A percentile compares a stretch with the other conserved stretches of the same genome.
Evolutionary conservation across 2,888 invertebrate genomes (phyloP).

Genomic region (Drosophila birchii): DNA sequence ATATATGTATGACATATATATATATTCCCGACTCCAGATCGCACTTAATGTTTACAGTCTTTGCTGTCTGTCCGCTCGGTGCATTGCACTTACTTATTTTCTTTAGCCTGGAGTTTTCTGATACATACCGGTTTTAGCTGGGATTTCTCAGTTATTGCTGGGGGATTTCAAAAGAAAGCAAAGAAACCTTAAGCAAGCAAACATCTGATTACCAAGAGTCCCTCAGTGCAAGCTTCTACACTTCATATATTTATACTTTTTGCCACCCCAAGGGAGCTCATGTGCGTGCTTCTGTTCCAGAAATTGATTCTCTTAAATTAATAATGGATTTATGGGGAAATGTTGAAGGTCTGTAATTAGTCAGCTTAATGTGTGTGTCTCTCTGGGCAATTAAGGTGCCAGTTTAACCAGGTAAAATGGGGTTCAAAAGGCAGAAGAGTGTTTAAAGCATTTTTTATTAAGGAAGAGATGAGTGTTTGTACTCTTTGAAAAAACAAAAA

Average conservation of each 20-base stretch:
- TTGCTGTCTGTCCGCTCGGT: conserved; percentile 30
- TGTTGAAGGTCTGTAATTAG: conserved; percentile 8
- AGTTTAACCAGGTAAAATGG: not conserved
- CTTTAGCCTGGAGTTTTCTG: conserved; percentile 46
- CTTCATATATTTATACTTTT: conserved; percentile 1
- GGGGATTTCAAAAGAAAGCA: conserved; percentile 19
- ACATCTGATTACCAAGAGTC: conserved; percentile 39
- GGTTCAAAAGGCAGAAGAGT: not conserved
- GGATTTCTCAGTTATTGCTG: conserved; percentile 32
- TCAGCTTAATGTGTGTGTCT: not conserved
- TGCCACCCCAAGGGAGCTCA: not conserved
- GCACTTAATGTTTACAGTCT: conserved; percentile 33
- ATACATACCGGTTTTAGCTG: conserved; percentile 55
- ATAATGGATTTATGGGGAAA: conserved; percentile 24
- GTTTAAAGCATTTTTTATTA: not conserved
- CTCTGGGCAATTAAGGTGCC: not conserved
- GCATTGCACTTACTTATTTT: conserved; percentile 58
- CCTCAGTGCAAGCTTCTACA: not conserved
- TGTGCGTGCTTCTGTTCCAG: conserved; percentile 9
- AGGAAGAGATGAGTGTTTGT: not conserved
- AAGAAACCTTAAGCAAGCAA: conserved; percentile 30
- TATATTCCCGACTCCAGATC: conserved; percentile 23
- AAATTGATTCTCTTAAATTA: conserved; percentile 17
- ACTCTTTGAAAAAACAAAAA: not conserved
- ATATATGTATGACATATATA: not conserved